Percentiles rank a stretch among this genome's conserved stretches.
Evolutionary conservation across 2,888 invertebrate genomes (phyloP).

Genomic region (Scelioninae gen. 1): DNA sequence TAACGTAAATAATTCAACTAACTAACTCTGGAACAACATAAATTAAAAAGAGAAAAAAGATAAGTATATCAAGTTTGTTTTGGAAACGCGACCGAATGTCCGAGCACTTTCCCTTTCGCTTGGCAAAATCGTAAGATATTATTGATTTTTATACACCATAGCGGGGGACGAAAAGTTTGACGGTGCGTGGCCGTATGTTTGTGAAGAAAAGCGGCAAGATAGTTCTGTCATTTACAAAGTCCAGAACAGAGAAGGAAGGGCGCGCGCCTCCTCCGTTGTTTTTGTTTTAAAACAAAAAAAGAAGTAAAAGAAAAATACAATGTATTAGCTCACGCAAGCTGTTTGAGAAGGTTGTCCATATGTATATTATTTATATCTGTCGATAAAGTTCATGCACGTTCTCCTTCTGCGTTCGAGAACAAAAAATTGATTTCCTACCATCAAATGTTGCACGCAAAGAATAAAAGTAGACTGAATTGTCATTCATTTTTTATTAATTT

Average conservation of each 20-base stretch:
- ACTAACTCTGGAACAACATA: no score
- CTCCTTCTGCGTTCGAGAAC: constrained; percentile 59
- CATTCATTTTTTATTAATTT: constrained; percentile 67
- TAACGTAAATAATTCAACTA: no score
- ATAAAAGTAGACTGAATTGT: constrained; percentile 69
- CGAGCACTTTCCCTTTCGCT: constrained; percentile 65
- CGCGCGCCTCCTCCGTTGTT: constrained; percentile 25
- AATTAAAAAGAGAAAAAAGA: background rate
- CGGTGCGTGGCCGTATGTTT: constrained; percentile 73
- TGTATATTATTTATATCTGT: constrained; percentile 74
- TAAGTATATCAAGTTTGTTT: constrained; percentile 6
- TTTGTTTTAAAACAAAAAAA: constrained; percentile 61
- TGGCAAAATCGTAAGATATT: constrained; percentile 79
- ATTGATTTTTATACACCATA: constrained; percentile 82
- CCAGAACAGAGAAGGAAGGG: constrained; percentile 71
- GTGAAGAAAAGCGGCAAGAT: constrained; percentile 74
- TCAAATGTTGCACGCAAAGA: constrained; percentile 72
- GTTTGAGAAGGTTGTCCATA: constrained; percentile 65
- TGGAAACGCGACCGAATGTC: constrained; percentile 52
- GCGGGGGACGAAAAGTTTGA: constrained; percentile 52
- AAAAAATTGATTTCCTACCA: constrained; percentile 70
- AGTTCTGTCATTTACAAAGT: constrained; percentile 79
- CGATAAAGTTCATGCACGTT: constrained; percentile 68
- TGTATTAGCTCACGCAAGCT: constrained; percentile 66
- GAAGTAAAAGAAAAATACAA: constrained; percentile 24